A percentile compares a stretch with the other conserved stretches of the same genome.
Evolutionary conservation across 2,113 vertebrate species (phyloP).

Genomic region (Chrysemys picta): DNA sequence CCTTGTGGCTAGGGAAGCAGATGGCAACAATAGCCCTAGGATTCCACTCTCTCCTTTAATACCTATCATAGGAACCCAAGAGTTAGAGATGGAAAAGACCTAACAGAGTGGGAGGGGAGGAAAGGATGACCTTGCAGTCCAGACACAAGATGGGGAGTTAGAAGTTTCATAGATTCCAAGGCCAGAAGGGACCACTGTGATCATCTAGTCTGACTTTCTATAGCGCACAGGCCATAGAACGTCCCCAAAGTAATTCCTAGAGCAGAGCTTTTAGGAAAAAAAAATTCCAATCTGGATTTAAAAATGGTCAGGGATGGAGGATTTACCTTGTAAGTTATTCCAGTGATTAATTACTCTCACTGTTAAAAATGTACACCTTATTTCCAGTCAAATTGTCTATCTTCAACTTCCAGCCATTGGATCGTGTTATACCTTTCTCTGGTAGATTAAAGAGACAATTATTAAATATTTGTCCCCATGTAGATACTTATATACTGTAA

Average conservation of each 20-base stretch:
- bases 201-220: neutral
- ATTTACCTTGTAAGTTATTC: neutral
- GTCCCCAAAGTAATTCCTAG: neutral
- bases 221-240: neutral
- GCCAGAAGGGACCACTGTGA: neutral
- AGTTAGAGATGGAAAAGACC: neutral
- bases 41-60: neutral
- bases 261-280: neutral
- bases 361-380: neutral
- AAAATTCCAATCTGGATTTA: neutral
- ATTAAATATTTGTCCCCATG: neutral
- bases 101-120: neutral
- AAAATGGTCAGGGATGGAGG: neutral
- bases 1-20: neutral
- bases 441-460: neutral
- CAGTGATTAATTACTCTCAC: neutral
- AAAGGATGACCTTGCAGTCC: neutral
- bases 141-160: neutral
- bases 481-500: neutral
- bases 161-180: neutral
- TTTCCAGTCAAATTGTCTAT: neutral
- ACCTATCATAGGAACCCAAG: rapidly evolving
- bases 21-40: neutral
- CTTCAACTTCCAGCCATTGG: neutral
- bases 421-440: neutral